Conservation (phyloP, 2,113 vertebrate genomes). For the Mus pahari region DNA sequence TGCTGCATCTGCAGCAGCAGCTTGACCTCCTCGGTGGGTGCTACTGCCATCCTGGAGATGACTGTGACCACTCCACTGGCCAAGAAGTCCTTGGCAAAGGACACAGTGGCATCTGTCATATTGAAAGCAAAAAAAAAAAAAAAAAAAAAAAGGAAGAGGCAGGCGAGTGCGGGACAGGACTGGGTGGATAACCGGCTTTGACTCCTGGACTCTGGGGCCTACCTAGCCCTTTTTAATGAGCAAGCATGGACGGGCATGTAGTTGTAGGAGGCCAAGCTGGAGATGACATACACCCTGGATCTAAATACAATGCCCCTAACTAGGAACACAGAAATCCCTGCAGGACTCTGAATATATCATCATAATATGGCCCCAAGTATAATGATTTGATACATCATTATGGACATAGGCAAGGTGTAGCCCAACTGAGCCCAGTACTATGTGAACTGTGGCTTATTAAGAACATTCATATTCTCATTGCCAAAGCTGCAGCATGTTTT, state of each 20-base stretch:
- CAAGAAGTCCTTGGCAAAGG: too few relatives aligned
- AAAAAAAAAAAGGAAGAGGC: too few relatives aligned
- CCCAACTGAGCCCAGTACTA: fast-evolving
- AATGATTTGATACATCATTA: background rate
- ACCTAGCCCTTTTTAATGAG: background rate
- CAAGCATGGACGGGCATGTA: background rate
- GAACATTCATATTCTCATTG: background rate
- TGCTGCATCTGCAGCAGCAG: too few relatives aligned
- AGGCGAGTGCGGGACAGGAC: too few relatives aligned
- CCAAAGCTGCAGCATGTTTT: background rate
- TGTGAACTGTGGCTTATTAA: background rate
- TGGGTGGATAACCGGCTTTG: too few relatives aligned
- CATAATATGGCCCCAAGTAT: background rate
- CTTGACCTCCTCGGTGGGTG: too few relatives aligned
- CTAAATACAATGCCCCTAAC: background rate
- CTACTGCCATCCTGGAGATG: too few relatives aligned
- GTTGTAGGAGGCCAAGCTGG: background rate
- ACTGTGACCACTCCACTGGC: too few relatives aligned
- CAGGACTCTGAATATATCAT: background rate
- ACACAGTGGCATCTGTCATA: too few relatives aligned
- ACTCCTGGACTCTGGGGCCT: too few relatives aligned
- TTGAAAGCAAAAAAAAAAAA: too few relatives aligned
- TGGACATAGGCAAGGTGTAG: background rate
- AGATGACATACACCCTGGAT: too few relatives aligned
- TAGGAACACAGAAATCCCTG: background rate